A percentile compares a stretch with the other conserved stretches of the same genome.
These are phyloP conservation scores for Drosophila falleni DNA, from an alignment of 2,888 invertebrate genomes.

Conservation along the genomic window DNA sequence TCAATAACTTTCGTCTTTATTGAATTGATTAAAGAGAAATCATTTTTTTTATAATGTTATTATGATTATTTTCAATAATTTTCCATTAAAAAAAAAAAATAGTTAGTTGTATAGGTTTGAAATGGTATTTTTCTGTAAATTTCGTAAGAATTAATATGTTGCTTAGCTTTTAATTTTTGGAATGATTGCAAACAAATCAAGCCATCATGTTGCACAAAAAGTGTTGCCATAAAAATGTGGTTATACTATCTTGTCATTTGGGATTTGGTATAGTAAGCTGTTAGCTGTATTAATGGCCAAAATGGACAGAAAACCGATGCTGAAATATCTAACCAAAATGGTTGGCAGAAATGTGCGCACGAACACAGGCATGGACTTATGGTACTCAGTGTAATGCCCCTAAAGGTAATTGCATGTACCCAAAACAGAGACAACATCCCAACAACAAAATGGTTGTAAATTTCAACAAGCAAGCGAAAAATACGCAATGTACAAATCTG, in stretches of 20 bases:
- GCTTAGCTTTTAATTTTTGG: slow-evolving; percentile 5
- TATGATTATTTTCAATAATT: too few relatives aligned
- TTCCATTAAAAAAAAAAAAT: too few relatives aligned
- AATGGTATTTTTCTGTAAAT: too few relatives aligned
- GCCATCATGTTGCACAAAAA: slow-evolving; percentile 48
- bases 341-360: slow-evolving; percentile 54
- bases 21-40: too few relatives aligned
- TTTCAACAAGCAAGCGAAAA: slow-evolving; percentile 18
- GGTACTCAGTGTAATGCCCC: slow-evolving; percentile 35
- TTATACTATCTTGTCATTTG: slow-evolving; percentile 38
- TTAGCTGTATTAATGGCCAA: slow-evolving; percentile 12
- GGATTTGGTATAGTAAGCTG: slow-evolving; percentile 32
- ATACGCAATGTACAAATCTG: slow-evolving; percentile 27
- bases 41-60: too few relatives aligned
- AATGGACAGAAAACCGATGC: slow-evolving; percentile 40
- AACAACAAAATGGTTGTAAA: slow-evolving; percentile 48
- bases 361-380: slow-evolving; percentile 20
- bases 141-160: slow-evolving; percentile 11
- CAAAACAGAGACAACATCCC: slow-evolving; percentile 32
- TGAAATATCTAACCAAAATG: slow-evolving; percentile 53
- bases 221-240: slow-evolving; percentile 52
- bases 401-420: slow-evolving; percentile 63
- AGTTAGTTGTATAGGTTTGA: too few relatives aligned
- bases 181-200: slow-evolving; percentile 38
- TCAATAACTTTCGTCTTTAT: too few relatives aligned